These are phyloP conservation scores for Diploscapter pachys DNA, from an alignment of 1,140 invertebrate species.

Conservation along the genomic window DNA sequence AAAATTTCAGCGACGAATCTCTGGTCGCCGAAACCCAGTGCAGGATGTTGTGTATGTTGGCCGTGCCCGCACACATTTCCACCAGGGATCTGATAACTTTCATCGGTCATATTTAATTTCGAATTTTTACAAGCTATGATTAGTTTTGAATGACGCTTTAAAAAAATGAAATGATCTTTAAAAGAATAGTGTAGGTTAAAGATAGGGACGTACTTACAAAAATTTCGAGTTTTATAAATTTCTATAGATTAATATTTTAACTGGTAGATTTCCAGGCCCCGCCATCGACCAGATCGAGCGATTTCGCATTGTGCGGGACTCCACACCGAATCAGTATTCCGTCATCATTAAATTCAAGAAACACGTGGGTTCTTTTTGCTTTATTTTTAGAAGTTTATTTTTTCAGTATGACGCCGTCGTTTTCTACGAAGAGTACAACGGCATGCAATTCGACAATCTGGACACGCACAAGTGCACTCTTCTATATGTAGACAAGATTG, in stretches of 20 bases:
- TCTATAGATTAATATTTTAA: neutral
- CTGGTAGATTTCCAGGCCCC: neutral
- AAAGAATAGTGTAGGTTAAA: neutral
- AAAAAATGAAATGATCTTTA: neutral
- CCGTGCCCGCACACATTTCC: constrained; percentile 84
- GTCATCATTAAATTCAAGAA: constrained; percentile 78
- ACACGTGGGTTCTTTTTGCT: constrained; percentile 62
- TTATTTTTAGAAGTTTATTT: constrained; percentile 11
- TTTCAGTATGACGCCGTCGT: constrained; percentile 75
- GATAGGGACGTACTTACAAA: too few species aligned
- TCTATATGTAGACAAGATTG: constrained; percentile 88
- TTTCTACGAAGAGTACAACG: constrained; percentile 90
- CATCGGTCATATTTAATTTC: constrained; percentile 9
- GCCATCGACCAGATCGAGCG: constrained; percentile 4
- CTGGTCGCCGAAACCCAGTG: constrained; percentile 63
- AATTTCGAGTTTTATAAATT: too few species aligned
- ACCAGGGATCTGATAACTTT: constrained; percentile 24
- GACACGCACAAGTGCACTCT: constrained; percentile 87
- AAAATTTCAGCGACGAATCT: constrained; percentile 31
- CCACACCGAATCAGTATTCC: constrained; percentile 92
- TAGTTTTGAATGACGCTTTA: neutral
- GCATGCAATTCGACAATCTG: constrained; percentile 82
- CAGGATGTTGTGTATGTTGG: constrained; percentile 81
- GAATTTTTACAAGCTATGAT: neutral
- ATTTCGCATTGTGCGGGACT: constrained; percentile 78